Evolutionary conservation across 2,888 invertebrate species (phyloP), one percentile per base, ranked within the genome.

Genomic region (Lomographa bimaculata): DNA sequence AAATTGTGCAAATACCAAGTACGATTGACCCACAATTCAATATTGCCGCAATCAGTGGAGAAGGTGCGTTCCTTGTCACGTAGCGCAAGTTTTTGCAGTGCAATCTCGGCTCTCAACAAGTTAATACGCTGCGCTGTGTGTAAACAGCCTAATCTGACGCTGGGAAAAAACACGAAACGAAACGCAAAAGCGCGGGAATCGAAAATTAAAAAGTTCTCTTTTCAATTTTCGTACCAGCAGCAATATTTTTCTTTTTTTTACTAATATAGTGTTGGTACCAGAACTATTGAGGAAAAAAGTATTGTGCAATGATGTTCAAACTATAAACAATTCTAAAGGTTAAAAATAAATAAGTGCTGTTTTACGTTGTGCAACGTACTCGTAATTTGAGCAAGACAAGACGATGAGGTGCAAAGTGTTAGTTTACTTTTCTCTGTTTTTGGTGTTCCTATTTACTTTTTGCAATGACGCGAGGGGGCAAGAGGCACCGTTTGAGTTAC

Each of bases 401-500:
- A n/a, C n/a, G 4, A 59, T 59, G 58, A 46, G 45, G 44, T 38
- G 28, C n/a, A 23, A 21, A 21, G 41, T 5, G 28, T 28, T 45
- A 30, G 12, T 43, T 21, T 26, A 12, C 45, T 29, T 26, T 12
- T 23, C 7, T 17, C 10, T 45, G 12, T 23, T 60, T 17, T 14
- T 60, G 5, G 34, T 64, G 24, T 38, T 58, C 23, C 39, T 67
- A 3, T 19, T 57, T 3, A 42, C 32, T 17, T 42, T 51, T 34
- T 54, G 24, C 46, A 37, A 34, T 2, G 43, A 50, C 33, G 60
- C 58, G n/a, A 38, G 41, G 7, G 36, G 59, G 25, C 62, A 71
- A 41, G 91, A 92, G 57, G 91, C 92, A 6, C 64, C 90, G 0
- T 94, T 95, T 64, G 94, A 96, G 64, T 74, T 96, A 36, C 96